Conservation (phyloP, 2,113 vertebrate species). For the Erythrocercus mccallii region DNA sequence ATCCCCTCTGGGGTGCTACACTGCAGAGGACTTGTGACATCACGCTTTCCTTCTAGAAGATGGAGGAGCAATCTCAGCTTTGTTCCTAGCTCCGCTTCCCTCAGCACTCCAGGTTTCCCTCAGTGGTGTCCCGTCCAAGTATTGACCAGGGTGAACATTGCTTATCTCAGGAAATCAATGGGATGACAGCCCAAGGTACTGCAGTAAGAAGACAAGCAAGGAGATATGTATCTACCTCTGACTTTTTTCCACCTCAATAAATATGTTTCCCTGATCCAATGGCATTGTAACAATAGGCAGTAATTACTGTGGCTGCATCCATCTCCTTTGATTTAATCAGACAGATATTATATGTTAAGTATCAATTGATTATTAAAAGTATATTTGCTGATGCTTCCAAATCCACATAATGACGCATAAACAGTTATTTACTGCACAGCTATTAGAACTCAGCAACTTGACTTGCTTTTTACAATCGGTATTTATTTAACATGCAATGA, state of each 20-base stretch:
- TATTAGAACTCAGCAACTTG: constrained; percentile 44
- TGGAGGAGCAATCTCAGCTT: neutral
- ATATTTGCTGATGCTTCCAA: constrained; percentile 66
- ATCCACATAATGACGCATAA: constrained; percentile 50
- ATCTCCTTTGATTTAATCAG: constrained; percentile 66
- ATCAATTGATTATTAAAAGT: constrained; percentile 67
- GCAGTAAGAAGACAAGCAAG: constrained; percentile 12
- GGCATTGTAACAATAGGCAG: constrained; percentile 19
- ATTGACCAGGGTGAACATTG: neutral
- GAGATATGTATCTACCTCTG: constrained; percentile 42
- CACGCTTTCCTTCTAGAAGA: neutral
- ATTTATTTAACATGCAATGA: constrained; percentile 64
- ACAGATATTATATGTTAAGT: constrained; percentile 56
- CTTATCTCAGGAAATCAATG: constrained; percentile 37
- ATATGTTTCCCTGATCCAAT: constrained; percentile 24
- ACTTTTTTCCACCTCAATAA: constrained; percentile 38
- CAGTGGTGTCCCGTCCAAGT: neutral
- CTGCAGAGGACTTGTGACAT: neutral
- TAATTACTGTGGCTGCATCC: constrained; percentile 44
- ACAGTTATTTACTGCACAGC: constrained; percentile 56
- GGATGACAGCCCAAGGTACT: constrained; percentile 23
- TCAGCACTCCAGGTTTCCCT: constrained; percentile 17
- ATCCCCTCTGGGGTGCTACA: neutral
- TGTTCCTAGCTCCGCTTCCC: neutral
- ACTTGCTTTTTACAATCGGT: constrained; percentile 53